Conservation (phyloP, 2,888 invertebrate genomes). For the Tolmerus cingulatus region DNA sequence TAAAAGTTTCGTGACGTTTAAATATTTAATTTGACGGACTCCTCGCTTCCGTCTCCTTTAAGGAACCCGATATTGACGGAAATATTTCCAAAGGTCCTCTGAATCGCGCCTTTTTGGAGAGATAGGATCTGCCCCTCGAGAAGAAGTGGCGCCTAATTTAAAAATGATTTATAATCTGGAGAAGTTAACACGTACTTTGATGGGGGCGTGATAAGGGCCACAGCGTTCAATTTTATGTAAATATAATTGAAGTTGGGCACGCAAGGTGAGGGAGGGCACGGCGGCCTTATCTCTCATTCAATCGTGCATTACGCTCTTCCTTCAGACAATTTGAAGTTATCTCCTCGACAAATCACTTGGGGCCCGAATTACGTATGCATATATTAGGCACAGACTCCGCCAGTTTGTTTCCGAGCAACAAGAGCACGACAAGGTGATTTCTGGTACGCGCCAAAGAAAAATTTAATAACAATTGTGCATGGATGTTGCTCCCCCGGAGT, state of each 20-base stretch:
- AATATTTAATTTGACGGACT: not conserved
- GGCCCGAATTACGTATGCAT: not conserved
- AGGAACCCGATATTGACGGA: not conserved
- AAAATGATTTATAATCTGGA: not conserved
- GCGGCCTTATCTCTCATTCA: not conserved
- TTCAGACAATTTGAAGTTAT: not conserved
- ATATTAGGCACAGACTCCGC: not conserved
- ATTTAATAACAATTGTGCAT: not conserved
- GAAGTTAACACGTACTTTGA: not conserved
- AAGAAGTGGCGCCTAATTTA: not conserved
- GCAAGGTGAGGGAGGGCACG: not conserved
- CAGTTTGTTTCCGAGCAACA: not conserved
- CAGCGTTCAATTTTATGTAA: not conserved
- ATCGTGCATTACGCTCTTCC: not conserved
- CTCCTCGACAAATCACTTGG: not conserved
- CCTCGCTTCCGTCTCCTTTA: not conserved
- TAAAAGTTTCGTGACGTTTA: not conserved
- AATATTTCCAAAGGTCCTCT: not conserved
- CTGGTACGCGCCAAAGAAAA: not conserved
- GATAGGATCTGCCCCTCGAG: not conserved
- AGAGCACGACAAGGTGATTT: not conserved
- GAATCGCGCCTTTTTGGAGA: not conserved
- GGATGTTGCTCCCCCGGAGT: not conserved
- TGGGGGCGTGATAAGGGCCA: not conserved
- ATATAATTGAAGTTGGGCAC: not conserved